A percentile compares a stretch with the other conserved stretches of the same genome.
Conservation (phyloP, 2,113 vertebrate genomes). For the Falcunculus frontatus region DNA sequence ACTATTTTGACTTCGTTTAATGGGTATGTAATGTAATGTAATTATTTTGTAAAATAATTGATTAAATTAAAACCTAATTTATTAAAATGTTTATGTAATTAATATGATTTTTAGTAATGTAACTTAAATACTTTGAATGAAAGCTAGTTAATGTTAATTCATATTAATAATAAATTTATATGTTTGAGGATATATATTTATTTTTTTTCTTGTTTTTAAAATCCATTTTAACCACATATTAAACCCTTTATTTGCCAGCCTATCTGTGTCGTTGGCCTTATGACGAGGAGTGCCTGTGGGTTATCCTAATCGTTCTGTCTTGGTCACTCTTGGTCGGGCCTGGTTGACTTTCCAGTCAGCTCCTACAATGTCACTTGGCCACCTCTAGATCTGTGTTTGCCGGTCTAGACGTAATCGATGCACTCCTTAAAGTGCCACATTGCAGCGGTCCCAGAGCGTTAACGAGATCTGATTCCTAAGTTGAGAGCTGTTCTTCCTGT, state of each 20-base stretch:
- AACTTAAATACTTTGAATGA: slow-evolving; percentile 63
- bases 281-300: slow-evolving; percentile 92
- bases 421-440: slow-evolving; percentile 83
- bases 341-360: slow-evolving; percentile 94
- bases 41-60: slow-evolving; percentile 60
- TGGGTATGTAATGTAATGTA: slow-evolving; percentile 70
- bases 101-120: slow-evolving; percentile 40
- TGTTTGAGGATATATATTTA: slow-evolving; percentile 74
- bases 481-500: slow-evolving; percentile 83
- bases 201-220: slow-evolving; percentile 75
- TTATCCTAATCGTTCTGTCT: slow-evolving; percentile 96
- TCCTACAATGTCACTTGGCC: slow-evolving; percentile 89
- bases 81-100: slow-evolving; percentile 41
- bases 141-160: slow-evolving; percentile 64
- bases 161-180: slow-evolving; percentile 59
- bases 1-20: slow-evolving; percentile 67
- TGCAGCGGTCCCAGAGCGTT: slow-evolving; percentile 82
- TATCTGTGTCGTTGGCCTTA: slow-evolving; percentile 99
- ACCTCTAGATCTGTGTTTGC: slow-evolving; percentile 95
- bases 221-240: slow-evolving; percentile 98
- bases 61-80: slow-evolving; percentile 50
- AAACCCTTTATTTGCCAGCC: slow-evolving; percentile 99
- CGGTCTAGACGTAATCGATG: slow-evolving; percentile 84
- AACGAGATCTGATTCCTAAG: slow-evolving; percentile 86
- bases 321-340: slow-evolving; percentile 98